Percentiles rank a stretch among this genome's conserved stretches.
phyloP scores from a whole-genome alignment of 2,113 vertebrate species.

The Neogobius melanostomus region DNA sequence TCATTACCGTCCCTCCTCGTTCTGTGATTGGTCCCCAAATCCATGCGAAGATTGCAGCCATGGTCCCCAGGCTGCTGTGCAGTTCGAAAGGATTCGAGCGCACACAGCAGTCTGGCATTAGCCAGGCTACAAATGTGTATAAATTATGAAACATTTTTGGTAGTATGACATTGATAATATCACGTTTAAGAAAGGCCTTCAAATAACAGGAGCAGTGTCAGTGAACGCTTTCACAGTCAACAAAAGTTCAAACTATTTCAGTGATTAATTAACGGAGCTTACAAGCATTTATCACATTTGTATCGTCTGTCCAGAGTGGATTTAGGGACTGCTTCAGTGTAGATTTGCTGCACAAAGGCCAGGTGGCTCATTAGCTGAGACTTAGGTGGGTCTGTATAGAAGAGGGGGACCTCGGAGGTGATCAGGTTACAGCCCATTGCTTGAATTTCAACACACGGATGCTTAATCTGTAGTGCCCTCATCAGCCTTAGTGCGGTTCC shows the following conservation, averaged over 20 bases:
- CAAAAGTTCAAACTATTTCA: slow-evolving; percentile 55
- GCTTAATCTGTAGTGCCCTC: slow-evolving; percentile 57
- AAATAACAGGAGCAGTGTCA: slow-evolving; percentile 25
- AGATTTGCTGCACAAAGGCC: slow-evolving; percentile 74
- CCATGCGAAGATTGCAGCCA: too few relatives aligned
- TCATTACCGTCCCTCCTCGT: too few relatives aligned
- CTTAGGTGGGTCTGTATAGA: slow-evolving; percentile 53
- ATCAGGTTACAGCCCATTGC: slow-evolving; percentile 73
- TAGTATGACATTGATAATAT: too few relatives aligned
- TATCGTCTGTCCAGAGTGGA: slow-evolving; percentile 66
- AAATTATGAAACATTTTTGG: too few relatives aligned
- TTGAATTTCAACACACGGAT: slow-evolving; percentile 74
- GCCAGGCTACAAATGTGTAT: too few relatives aligned
- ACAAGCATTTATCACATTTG: slow-evolving; percentile 68
- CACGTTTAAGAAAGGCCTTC: neutral
- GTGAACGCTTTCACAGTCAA: slow-evolving; percentile 47
- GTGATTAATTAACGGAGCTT: slow-evolving; percentile 74
- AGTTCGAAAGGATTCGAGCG: too few relatives aligned
- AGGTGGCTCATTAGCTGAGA: slow-evolving; percentile 70
- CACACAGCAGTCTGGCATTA: too few relatives aligned
- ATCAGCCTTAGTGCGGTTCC: slow-evolving; percentile 40
- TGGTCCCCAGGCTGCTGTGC: too few relatives aligned
- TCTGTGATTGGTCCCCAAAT: too few relatives aligned
- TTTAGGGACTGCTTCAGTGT: slow-evolving; percentile 62
- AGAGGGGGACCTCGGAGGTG: slow-evolving; percentile 45